Evolutionary conservation across 2,797 vertebrate species (phyloP), one percentile per base, ranked within the genome.

Genomic region (Salarias fasciatus): DNA sequence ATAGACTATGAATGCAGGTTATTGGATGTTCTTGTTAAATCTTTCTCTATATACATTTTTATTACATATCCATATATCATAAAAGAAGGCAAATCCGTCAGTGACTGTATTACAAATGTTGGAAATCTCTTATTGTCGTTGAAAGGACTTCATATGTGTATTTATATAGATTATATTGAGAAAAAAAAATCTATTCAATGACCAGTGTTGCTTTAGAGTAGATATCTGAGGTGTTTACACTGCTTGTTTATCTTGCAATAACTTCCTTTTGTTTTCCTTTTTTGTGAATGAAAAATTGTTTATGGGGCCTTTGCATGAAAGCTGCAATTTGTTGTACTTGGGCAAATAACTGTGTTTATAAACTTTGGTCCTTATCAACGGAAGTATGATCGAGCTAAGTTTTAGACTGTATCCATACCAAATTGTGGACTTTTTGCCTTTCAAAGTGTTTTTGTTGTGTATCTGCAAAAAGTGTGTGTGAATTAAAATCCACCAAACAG

Each of bases 141-240:
- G 84, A 92, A 91, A 91, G 86, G 89, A 91, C 90, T 93, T 92
- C 90, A 90, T 90, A 92, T 93, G 92, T 94, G 93, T 94, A 94
- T 94, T 94, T 94, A 94, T 94, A 94, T 92, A 94, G 92, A 94
- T 93, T 93, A 90, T 94, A 94, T 94, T 90, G 89, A 92, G 83
- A 85, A 86, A 85, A 88, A 49, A 88, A 92, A 90, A 89, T 93
- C 90, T 93, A 93, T 93, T 88, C 89, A 90, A 93, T 91, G 92
- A 92, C 91, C 91, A 88, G 90, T 93, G 92, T 93, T 91, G 91
- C 91, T 92, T 93, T 93, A 93, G 91, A 93, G 87, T 93, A 94
- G 92, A 90, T 92, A 92, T 93, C 91, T 91, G 90, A 92, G 88
- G 91, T 93, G 90, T 93, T 93, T 89, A 93, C 90, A 93, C 91